Evolutionary conservation across 37 sponge, comb jelly and placozoan genomes (phyloP), one percentile per base, ranked within the genome.

Genomic region (Aplysina aerophoba): DNA sequence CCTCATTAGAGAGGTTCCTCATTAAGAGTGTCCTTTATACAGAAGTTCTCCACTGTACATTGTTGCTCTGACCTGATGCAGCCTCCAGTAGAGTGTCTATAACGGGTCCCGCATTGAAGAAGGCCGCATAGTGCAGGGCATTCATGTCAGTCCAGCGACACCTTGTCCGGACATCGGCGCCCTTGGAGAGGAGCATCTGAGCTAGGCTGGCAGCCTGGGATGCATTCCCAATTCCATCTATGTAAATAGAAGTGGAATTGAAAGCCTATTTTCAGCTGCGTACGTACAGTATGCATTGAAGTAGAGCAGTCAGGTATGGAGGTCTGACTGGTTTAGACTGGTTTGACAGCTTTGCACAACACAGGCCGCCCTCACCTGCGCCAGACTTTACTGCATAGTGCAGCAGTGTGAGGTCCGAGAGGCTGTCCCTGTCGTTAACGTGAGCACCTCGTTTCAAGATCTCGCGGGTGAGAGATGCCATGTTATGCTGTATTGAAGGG

Each of bases 141-240:
- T 90, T 91, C 99, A 99, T 99, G 84, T 92, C 90, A 21, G 96
- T 95, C 97, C 97, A 99, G 39, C 87, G 74, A 61, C 97, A 93
- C 57, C 87, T 83, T 50, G 86, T 28, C 4, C 84, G 66, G 21
- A 86, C 88, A 62, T 93, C 85, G 44, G 97, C 99, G 33, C 97
- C 97, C 87, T 97, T 66, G 38, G 41, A 36, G 30, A 87, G 58
- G 34, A 87, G 73, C 62, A 84, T 59, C 33, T 83, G 74, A 21
- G 91, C 92, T 28, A 94, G 77, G 30, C 86, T 89, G 0, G 81
- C 75, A 22, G 92, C 87, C 14, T 87, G 28, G 15, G 40, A 59
- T 21, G 53, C 87, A 34, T 85, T 91, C 28, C 92, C 92, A 20
- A 94, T 63, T 33, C 92, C 89, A 83, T 81, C 89, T 90, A 24